Evolutionary conservation across 2,797 vertebrate genomes (phyloP).

Genomic region (Somateria mollissima): DNA sequence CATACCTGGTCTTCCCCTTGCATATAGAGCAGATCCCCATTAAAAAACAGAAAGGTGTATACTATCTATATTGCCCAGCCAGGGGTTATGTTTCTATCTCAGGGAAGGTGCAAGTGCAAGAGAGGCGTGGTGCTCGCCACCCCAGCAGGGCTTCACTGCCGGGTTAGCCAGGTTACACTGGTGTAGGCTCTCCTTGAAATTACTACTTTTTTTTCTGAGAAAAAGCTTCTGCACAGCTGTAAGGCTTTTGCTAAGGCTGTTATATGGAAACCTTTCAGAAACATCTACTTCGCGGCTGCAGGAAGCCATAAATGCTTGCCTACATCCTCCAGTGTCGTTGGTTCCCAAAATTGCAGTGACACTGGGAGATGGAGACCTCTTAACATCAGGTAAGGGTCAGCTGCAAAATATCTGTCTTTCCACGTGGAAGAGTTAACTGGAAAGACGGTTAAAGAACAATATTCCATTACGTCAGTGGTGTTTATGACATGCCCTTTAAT

Average conservation of each 20-base stretch:
- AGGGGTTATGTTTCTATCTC: neutral
- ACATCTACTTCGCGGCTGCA: accelerated
- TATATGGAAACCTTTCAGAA: neutral
- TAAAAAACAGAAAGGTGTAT: neutral
- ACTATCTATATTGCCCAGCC: neutral
- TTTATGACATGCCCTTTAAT: constrained; percentile 57
- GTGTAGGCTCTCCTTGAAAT: neutral
- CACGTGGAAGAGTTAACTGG: constrained; percentile 33
- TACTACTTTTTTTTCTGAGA: accelerated
- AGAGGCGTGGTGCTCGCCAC: neutral
- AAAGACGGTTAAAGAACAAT: constrained; percentile 34
- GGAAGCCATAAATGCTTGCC: neutral
- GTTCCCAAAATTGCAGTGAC: neutral
- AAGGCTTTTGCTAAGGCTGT: neutral
- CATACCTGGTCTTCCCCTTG: neutral
- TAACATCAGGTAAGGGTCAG: neutral
- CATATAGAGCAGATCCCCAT: neutral
- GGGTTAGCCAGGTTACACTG: neutral
- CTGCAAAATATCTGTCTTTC: constrained; percentile 6
- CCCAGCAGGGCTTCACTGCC: neutral
- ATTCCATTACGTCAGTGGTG: constrained; percentile 52
- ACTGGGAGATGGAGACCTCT: neutral
- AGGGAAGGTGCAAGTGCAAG: neutral
- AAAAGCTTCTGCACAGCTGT: neutral
- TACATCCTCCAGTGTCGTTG: accelerated